These are phyloP conservation scores for Andricus grossulariae DNA, from an alignment of 1,140 invertebrate species.

Conservation along the genomic window DNA sequence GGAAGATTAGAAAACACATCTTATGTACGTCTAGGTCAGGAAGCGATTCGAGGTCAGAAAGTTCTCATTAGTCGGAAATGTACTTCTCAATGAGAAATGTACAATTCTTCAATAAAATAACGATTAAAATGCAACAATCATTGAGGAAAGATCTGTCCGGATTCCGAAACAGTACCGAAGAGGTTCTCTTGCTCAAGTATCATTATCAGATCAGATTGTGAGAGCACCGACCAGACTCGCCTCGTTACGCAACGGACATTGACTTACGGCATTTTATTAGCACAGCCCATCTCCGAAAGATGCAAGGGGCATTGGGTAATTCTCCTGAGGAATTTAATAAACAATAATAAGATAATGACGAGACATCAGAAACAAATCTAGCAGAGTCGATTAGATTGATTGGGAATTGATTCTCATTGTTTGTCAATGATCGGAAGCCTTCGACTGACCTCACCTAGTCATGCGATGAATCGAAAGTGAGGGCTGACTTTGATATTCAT, in stretches of 20 bases:
- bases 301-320: not conserved
- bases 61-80: too few relatives aligned
- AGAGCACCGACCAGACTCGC: not conserved
- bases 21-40: too few relatives aligned
- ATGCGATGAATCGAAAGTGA: not conserved
- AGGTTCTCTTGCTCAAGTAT: constrained; percentile 46
- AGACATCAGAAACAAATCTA: not conserved
- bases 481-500: not conserved
- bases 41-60: too few relatives aligned
- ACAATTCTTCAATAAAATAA: constrained; percentile 35
- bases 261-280: not conserved
- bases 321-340: not conserved
- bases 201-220: constrained; percentile 10
- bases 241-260: not conserved
- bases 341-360: constrained; percentile 5
- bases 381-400: not conserved
- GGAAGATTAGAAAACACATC: too few relatives aligned
- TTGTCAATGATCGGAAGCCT: constrained; percentile 2
- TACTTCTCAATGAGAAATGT: too few relatives aligned
- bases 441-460: not conserved
- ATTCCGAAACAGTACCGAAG: constrained; percentile 47
- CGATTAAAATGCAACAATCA: too few relatives aligned
- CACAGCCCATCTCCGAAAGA: not conserved
- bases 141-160: constrained; percentile 8
- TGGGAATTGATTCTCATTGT: not conserved